Conservation (phyloP, 1,140 invertebrate genomes). For the Cydia pomonella region DNA sequence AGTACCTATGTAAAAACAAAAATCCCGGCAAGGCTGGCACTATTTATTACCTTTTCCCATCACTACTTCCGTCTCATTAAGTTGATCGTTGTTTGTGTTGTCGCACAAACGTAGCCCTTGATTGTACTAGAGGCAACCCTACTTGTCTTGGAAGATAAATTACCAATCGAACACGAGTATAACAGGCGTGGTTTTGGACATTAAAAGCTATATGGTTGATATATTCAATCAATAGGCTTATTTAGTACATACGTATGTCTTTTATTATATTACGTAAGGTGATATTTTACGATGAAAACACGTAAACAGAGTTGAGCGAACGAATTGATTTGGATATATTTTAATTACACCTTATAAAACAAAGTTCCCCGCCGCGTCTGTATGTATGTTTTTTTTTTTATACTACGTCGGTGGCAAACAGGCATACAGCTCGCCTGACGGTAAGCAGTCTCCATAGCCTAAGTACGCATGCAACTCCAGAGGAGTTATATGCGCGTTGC, state of each 20-base stretch:
- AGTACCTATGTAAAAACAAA: background rate
- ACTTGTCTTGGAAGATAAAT: constrained; percentile 14
- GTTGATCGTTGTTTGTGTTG: constrained; percentile 10
- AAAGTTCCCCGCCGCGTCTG: too few species aligned
- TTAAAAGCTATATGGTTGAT: background rate
- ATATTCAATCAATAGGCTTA: background rate
- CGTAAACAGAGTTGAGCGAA: background rate
- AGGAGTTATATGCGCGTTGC: too few species aligned
- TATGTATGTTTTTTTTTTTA: too few species aligned
- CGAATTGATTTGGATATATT: too few species aligned
- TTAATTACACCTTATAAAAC: too few species aligned
- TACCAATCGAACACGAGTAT: constrained; percentile 1
- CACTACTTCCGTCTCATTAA: constrained; percentile 9
- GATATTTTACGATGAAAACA: background rate
- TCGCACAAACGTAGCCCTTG: constrained; percentile 4
- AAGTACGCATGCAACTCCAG: too few species aligned
- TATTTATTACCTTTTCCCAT: background rate
- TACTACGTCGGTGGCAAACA: too few species aligned
- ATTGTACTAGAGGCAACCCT: constrained; percentile 10
- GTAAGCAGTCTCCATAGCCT: too few species aligned
- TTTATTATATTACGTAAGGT: background rate
- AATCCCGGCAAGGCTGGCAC: background rate
- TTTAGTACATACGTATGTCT: background rate
- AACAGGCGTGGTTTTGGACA: background rate
- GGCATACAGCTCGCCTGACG: too few species aligned